Evolutionary conservation across 2,113 vertebrate genomes (phyloP), one percentile per base, ranked within the genome.

Genomic region (Calypte anna): DNA sequence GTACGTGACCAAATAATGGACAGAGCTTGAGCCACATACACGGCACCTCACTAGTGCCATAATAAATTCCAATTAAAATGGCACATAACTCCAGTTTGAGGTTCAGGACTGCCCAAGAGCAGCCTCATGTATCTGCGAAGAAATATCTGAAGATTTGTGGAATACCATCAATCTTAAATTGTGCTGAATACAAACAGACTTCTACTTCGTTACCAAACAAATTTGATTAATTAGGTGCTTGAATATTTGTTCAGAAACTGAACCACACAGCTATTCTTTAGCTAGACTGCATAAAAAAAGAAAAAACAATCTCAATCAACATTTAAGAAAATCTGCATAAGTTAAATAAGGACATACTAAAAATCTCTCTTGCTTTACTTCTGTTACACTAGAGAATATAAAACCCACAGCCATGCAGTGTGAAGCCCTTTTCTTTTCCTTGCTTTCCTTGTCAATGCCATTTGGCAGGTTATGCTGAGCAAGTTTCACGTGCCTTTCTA

Each of bases 191-290:
- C 62, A 94, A 85, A 64, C 38, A 15, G 78, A 55, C 20, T 87
- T 82, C 61, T 82, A 55, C 20, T 74, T 33, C 77, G 48, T 88
- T 84, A 83, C 64, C 88, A 94, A 95, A 91, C 5, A 85, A 70
- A 67, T 78, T 54, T 95, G 76, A 86, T 88, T 86, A 68, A 93
- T 78, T 72, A 90, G 27, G 79, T 88, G 68, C 57, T 86, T 57
- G 68, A 94, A 68, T 44, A 44, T 38, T 61, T 58, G 28, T 50
- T 90, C 79, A 84, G 82, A 91, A 75, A 86, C 30, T 78, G 73
- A 91, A 90, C 72, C 30, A 91, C 44, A 68, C 28, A 85, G 38
- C 23, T 81, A 20, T 82, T 90, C 57, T 86, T 38, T 82, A 78
- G 79, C 53, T 77, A 59, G 76, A 63, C 53, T 21, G 69, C 87